A percentile compares a stretch with the other conserved stretches of the same genome.
These are phyloP conservation scores for Campylorhamphus procurvoides DNA, from an alignment of 2,113 vertebrate species.

Conservation along the genomic window DNA sequence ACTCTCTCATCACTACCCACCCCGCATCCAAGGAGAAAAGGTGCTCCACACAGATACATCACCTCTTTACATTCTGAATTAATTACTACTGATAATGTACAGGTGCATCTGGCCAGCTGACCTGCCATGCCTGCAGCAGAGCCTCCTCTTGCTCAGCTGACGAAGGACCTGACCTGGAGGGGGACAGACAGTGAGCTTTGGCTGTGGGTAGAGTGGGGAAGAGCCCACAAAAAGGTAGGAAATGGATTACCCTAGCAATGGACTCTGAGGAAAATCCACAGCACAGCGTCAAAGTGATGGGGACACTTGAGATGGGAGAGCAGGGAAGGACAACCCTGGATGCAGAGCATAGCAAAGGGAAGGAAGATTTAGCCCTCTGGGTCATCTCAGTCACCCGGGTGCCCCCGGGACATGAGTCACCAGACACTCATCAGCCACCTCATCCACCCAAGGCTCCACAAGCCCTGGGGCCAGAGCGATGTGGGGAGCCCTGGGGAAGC, in stretches of 20 bases:
- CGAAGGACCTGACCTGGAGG: background rate
- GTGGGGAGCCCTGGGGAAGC: background rate
- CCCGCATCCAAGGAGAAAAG: background rate
- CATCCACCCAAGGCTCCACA: background rate
- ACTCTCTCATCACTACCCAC: accelerated
- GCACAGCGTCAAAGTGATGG: background rate
- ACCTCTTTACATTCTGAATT: background rate
- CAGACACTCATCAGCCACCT: constrained; percentile 2
- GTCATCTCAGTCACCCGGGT: background rate
- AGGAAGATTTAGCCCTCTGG: background rate
- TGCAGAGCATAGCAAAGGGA: accelerated
- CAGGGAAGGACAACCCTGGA: background rate
- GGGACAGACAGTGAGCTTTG: background rate
- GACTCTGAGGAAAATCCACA: background rate
- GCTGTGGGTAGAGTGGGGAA: background rate
- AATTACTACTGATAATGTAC: background rate
- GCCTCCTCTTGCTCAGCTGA: background rate
- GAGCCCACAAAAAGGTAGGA: background rate
- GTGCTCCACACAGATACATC: accelerated
- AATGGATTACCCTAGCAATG: accelerated
- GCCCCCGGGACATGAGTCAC: background rate
- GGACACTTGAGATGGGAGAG: background rate
- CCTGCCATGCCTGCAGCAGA: accelerated
- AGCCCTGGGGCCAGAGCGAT: accelerated
- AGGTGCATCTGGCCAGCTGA: too few relatives aligned